phyloP scores from a whole-genome alignment of 2,888 invertebrate genomes.

The Hydriomena furcata region DNA sequence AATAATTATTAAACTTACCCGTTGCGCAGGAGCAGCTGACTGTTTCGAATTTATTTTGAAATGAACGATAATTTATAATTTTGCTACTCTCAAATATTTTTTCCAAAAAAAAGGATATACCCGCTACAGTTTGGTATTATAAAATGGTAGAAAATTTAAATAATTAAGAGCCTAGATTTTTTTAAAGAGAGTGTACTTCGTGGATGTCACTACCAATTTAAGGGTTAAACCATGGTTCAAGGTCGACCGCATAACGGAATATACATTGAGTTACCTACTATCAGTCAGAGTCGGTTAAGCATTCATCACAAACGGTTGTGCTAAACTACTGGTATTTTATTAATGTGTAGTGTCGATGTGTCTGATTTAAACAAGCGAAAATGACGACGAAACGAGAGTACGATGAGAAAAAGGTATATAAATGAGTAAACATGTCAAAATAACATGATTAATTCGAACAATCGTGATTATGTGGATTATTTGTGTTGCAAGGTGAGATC shows the following conservation, averaged over 20 bases:
- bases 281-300: slow-evolving; percentile 25
- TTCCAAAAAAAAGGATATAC: no score
- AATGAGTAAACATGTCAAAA: not conserved
- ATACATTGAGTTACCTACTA: slow-evolving; percentile 2
- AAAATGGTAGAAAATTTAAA: no score
- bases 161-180: no score
- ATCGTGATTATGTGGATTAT: not conserved
- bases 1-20: no score
- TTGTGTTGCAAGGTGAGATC: no score
- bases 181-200: no score
- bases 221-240: slow-evolving; percentile 19
- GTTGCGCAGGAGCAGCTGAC: no score
- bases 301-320: slow-evolving; percentile 28
- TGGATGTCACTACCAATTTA: no score
- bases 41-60: no score
- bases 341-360: slow-evolving; percentile 1
- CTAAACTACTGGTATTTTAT: slow-evolving; percentile 6
- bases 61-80: no score
- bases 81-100: no score
- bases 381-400: slow-evolving; percentile 44
- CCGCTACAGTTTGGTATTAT: no score
- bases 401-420: slow-evolving; percentile 47
- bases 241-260: slow-evolving; percentile 15
- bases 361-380: slow-evolving; percentile 19
- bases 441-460: not conserved